Evolutionary conservation across 2,113 vertebrate species (phyloP).

Genomic region (Chinchilla lanigera): DNA sequence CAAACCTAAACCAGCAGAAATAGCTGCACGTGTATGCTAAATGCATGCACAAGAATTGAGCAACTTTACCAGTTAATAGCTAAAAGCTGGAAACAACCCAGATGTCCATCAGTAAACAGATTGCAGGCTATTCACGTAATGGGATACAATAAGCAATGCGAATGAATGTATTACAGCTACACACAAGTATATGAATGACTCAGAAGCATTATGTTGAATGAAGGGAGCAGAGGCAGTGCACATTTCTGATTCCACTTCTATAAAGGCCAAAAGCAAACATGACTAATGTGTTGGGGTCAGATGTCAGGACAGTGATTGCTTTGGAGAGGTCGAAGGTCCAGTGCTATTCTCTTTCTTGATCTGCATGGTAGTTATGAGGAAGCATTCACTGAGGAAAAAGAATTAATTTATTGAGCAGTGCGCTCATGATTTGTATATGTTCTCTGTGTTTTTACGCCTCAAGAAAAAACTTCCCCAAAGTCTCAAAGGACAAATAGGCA

Average conservation of each 20-base stretch:
- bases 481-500: background rate
- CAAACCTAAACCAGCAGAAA: background rate
- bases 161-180: background rate
- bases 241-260: background rate
- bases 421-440: background rate
- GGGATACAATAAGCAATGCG: background rate
- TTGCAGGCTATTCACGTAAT: background rate
- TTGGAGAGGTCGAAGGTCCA: background rate
- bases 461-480: background rate
- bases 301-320: background rate
- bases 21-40: background rate
- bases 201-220: background rate
- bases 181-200: conserved; percentile 7
- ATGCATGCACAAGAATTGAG: background rate
- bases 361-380: background rate
- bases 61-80: background rate
- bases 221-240: background rate
- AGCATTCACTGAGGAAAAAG: background rate
- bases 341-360: background rate
- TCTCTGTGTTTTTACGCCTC: conserved; percentile 12
- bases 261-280: background rate
- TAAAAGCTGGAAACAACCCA: conserved; percentile 44
- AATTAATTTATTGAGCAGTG: background rate
- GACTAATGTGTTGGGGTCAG: background rate
- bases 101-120: conserved; percentile 29